These are phyloP conservation scores for Torymus texanus DNA, from an alignment of 2,888 invertebrate species.

Conservation along the genomic window DNA sequence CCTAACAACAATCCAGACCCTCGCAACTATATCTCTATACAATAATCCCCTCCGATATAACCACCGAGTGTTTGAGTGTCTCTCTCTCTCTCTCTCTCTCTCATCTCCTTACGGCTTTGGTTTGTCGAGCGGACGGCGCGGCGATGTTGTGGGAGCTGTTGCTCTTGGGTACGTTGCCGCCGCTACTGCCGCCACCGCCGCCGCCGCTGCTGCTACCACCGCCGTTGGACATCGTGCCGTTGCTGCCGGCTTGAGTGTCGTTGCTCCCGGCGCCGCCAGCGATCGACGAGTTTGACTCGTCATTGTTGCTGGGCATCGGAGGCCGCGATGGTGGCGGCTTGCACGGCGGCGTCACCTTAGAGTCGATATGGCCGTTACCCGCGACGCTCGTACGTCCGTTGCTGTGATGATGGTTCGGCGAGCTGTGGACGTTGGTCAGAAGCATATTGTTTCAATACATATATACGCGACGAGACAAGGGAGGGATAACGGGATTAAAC, in stretches of 20 bases:
- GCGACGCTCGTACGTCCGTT: constrained; percentile 36
- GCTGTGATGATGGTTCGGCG: constrained; percentile 59
- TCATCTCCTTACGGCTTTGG: constrained; percentile 67
- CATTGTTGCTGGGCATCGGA: constrained; percentile 68
- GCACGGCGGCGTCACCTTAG: constrained; percentile 70
- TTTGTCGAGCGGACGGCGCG: constrained; percentile 70
- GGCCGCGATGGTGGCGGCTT: constrained; percentile 73
- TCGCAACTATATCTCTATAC: background rate
- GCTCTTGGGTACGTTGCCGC: constrained; percentile 70
- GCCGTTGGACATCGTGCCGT: constrained; percentile 61
- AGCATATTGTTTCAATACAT: background rate
- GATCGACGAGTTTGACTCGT: constrained; percentile 59
- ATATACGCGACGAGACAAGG: too few species aligned
- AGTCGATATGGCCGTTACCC: constrained; percentile 59
- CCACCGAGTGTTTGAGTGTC: background rate
- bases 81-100: background rate
- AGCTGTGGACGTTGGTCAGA: constrained; percentile 53
- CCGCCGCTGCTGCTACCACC: constrained; percentile 61
- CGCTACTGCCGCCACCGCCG: constrained; percentile 63
- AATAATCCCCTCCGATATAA: background rate
- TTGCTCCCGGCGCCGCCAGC: constrained; percentile 51
- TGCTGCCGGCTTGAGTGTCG: constrained; percentile 59
- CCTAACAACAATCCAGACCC: background rate
- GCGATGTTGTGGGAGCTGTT: constrained; percentile 70
- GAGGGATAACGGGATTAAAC: too few species aligned